Percentiles rank a stretch among this genome's conserved stretches.
phyloP scores from a whole-genome alignment of 2,797 vertebrate species.

The Pseudopleuronectes americanus region DNA sequence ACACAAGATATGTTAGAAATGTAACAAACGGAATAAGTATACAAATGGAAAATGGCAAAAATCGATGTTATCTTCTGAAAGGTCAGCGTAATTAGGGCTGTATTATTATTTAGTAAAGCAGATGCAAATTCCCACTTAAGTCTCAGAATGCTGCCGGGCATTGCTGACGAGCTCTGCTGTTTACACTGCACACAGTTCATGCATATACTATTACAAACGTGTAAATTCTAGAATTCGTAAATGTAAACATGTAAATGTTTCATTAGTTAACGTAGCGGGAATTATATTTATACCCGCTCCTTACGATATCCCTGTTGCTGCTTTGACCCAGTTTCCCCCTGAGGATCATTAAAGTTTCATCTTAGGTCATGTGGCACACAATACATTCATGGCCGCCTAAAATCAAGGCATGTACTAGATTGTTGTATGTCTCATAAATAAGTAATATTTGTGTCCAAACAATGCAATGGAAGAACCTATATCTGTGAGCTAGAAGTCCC shows the following conservation, averaged over 20 bases:
- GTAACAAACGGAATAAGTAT: neutral
- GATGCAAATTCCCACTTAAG: neutral
- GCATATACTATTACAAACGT: neutral
- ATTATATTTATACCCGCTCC: constrained; percentile 30
- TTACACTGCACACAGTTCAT: neutral
- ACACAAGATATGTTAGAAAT: no score
- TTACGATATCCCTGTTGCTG: constrained; percentile 24
- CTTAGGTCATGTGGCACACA: constrained; percentile 16
- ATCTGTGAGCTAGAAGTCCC: neutral
- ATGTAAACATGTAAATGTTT: constrained; percentile 44
- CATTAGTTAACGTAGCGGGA: constrained; percentile 36
- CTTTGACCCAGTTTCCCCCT: constrained; percentile 41
- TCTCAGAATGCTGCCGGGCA: neutral
- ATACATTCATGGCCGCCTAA: neutral
- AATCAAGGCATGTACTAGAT: constrained; percentile 35
- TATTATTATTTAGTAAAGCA: neutral
- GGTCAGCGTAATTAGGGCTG: neutral
- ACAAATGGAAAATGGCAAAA: neutral
- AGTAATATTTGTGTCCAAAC: neutral
- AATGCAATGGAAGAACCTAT: neutral
- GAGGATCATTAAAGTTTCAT: constrained; percentile 58
- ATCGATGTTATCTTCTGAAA: neutral
- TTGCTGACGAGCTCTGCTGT: neutral
- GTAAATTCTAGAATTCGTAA: constrained; percentile 3
- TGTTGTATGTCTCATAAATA: constrained; percentile 2